Percentiles rank a stretch among this genome's conserved stretches.
These are phyloP conservation scores for Oscheius onirici DNA, from an alignment of 2,888 invertebrate genomes.

Conservation along the genomic window DNA sequence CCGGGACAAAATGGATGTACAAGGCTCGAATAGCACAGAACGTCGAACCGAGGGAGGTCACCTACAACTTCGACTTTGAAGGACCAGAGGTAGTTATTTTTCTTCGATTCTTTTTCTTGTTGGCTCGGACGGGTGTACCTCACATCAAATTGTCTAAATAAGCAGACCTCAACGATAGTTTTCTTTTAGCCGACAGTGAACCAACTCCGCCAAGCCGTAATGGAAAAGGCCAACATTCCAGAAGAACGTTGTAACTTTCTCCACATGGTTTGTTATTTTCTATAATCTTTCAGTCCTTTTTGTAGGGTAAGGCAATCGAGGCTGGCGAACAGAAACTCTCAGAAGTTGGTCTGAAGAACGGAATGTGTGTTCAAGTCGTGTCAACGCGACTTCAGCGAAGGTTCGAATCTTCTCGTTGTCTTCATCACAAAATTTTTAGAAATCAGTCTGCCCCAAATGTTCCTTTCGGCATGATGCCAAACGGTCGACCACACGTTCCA, in stretches of 20 bases:
- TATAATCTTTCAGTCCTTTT: background rate
- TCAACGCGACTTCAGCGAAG: background rate
- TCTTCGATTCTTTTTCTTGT: background rate
- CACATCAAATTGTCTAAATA: too few relatives aligned
- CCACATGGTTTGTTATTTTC: background rate
- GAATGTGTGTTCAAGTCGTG: constrained; percentile 19
- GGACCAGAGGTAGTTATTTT: background rate
- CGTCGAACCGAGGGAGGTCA: constrained; percentile 5
- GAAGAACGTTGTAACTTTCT: constrained; percentile 9
- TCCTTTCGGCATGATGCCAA: too few relatives aligned
- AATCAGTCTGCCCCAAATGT: too few relatives aligned
- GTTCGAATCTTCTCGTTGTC: background rate
- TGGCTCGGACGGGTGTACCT: too few relatives aligned
- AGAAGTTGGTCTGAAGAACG: constrained; percentile 1
- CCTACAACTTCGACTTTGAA: constrained; percentile 5
- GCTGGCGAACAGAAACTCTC: constrained; percentile 4
- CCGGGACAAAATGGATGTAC: constrained; percentile 1
- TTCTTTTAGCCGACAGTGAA: constrained; percentile 17
- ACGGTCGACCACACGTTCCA: background rate
- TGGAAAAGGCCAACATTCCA: background rate
- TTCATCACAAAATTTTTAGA: too few relatives aligned
- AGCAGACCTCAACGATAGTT: too few relatives aligned
- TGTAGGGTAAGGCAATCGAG: constrained; percentile 8
- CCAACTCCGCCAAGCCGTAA: constrained; percentile 3
- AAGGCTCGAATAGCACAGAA: constrained; percentile 18